Base-by-base conservation (phyloP, 2,113 vertebrate genomes). In the Panthera tigris region DNA sequence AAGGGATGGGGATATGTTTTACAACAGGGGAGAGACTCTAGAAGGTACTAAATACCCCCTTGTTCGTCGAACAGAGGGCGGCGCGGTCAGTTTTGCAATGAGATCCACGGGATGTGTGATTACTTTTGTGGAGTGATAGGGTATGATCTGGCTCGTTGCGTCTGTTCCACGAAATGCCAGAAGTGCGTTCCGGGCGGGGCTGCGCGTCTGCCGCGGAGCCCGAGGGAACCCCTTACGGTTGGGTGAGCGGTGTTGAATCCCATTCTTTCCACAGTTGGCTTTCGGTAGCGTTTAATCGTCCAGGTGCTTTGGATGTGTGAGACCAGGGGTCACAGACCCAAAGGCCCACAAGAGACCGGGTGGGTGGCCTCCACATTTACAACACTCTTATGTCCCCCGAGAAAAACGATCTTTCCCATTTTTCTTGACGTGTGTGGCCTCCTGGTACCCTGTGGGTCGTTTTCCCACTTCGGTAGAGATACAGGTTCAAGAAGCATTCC, bases 351-450 rank as follows among this genome's bases (percentile, higher is more conserved):
- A 25, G 63, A 36, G 57, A 36, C 73, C 14, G 4, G 11, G 12
- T n/a, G 81, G 92, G 61, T 78, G 12, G 23, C 61, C 36, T 33
- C 7, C 21, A 74, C 3, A 14, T 52, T 50, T 12, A 29, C 13
- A 23, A 0, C 14, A 4, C 19, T 66, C 4, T 55, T 45, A 12
- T 13, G 36, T n/a, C n/a, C 0, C 5, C 3, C 6, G 10, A 45
- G 29, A 65, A 71, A 41, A 45, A 23, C 1, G 3, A 5, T 69
- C 61, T 69, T 3, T 88, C 21, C 18, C 3, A 0, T 83, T 45
- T 65, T 71, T 93, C 36, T 89, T 95, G 3, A 36, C 7, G 27
- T 57, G 10, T 55, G 4, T 68, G 61, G 65, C 7, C 48, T 76
- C 73, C 57, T 52, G 80, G 23, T 84, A 13, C 18, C 57, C 19